phyloP scores from a whole-genome alignment of 2,113 vertebrate genomes.

The Gymnocephalus cernua region DNA sequence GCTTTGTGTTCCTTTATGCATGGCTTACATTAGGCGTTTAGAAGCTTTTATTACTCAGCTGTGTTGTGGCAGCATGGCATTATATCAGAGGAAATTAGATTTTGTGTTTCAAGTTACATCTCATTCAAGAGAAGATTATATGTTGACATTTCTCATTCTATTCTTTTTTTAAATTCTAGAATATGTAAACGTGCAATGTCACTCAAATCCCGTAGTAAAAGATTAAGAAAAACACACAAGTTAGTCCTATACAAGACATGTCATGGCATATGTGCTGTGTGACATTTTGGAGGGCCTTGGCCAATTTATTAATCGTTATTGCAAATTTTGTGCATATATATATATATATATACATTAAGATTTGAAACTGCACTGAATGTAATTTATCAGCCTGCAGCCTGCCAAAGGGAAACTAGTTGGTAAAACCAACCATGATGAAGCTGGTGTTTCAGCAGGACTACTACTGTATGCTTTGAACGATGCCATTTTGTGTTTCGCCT shows the following conservation, averaged over 20 bases:
- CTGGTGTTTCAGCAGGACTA: conserved; percentile 34
- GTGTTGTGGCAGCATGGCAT: neutral
- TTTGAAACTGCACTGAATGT: conserved; percentile 17
- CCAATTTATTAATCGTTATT: neutral
- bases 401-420: conserved; percentile 12
- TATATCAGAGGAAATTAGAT: neutral
- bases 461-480: conserved; percentile 26
- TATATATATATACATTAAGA: conserved; percentile 16
- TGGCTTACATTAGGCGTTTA: neutral
- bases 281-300: neutral
- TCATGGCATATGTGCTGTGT: neutral
- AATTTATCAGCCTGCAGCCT: neutral
- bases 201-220: neutral
- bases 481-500: conserved; percentile 46
- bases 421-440: conserved; percentile 23
- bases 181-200: neutral
- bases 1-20: conserved; percentile 13
- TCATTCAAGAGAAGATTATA: neutral
- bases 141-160: neutral
- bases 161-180: neutral
- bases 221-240: neutral
- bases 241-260: neutral
- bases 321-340: neutral
- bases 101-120: conserved; percentile 4
- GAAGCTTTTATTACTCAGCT: conserved; percentile 17